A percentile compares a stretch with the other conserved stretches of the same genome.
Conservation (phyloP, 2,888 invertebrate genomes). For the Pogonocherus hispidulus region DNA sequence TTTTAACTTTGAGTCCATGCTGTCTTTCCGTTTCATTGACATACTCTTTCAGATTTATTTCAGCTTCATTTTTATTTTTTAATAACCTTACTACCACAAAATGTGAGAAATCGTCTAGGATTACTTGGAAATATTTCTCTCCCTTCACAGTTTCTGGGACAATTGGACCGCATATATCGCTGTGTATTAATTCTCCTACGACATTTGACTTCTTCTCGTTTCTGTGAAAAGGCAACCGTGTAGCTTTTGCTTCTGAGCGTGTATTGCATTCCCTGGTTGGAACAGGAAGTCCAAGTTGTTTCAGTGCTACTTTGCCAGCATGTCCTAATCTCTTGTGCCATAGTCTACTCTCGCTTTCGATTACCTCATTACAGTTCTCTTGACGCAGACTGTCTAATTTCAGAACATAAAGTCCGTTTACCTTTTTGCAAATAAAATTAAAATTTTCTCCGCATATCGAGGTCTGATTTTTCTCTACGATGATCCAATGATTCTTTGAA, state of each 20-base stretch:
- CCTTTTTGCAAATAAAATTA: neutral
- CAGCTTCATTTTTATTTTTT: constrained; percentile 24
- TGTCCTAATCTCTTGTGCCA: constrained; percentile 42
- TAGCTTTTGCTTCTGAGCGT: constrained; percentile 28
- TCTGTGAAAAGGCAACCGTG: constrained; percentile 21
- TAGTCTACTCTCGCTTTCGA: neutral
- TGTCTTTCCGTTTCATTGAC: neutral
- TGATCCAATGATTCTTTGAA: constrained; percentile 25
- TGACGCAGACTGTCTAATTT: neutral
- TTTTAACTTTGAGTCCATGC: constrained; percentile 18
- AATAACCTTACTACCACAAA: constrained; percentile 27
- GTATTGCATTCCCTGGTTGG: constrained; percentile 26
- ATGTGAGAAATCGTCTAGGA: constrained; percentile 35
- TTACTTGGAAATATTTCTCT: constrained; percentile 35
- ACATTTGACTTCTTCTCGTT: constrained; percentile 17
- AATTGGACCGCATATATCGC: constrained; percentile 22
- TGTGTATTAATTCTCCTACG: constrained; percentile 32
- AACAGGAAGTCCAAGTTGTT: constrained; percentile 18
- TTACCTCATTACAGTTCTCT: neutral
- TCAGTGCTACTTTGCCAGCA: constrained; percentile 30
- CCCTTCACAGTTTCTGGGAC: constrained; percentile 27
- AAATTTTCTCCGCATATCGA: neutral
- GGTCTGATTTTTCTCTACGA: constrained; percentile 12
- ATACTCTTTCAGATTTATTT: constrained; percentile 15
- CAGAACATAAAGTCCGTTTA: neutral